These are phyloP conservation scores for Buathra laborator DNA, from an alignment of 2,888 invertebrate genomes.

Conservation along the genomic window DNA sequence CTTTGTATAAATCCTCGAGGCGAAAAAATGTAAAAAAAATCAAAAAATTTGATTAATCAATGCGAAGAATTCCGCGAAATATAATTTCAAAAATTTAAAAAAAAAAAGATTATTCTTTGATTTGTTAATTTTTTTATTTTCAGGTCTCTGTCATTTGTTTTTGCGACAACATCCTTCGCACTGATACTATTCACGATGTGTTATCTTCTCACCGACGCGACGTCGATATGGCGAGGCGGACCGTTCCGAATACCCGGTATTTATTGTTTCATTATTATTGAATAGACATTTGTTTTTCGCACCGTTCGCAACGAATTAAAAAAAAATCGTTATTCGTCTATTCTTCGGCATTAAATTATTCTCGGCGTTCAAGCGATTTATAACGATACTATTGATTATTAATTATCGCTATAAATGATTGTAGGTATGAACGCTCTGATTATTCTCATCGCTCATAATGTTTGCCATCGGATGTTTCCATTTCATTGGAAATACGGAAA, in stretches of 20 bases:
- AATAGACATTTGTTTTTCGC: not conserved
- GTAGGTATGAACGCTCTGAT: slow-evolving; percentile 96
- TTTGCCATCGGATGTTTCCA: slow-evolving; percentile 92
- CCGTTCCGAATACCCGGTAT: slow-evolving; percentile 93
- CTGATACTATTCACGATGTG: slow-evolving; percentile 91
- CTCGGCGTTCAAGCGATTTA: no score
- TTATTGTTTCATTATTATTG: slow-evolving; percentile 74
- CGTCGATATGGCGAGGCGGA: slow-evolving; percentile 92
- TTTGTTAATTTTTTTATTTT: slow-evolving; percentile 1
- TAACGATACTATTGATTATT: not conserved
- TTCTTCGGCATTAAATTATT: no score
- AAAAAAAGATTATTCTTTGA: not conserved
- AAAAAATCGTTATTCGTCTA: not conserved
- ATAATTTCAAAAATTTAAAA: no score
- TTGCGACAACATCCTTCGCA: slow-evolving; percentile 92
- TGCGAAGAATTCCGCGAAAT: no score
- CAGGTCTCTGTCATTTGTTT: slow-evolving; percentile 96
- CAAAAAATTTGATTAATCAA: no score
- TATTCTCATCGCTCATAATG: slow-evolving; percentile 94
- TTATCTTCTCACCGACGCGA: slow-evolving; percentile 93
- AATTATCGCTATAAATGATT: not conserved
- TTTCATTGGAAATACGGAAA: slow-evolving; percentile 91
- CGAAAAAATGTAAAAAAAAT: no score
- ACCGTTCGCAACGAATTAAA: slow-evolving; percentile 4
- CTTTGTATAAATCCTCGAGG: not conserved